A percentile compares a stretch with the other conserved stretches of the same genome.
Conservation (phyloP, 2,888 invertebrate species). For the Chloromyia formosa region DNA sequence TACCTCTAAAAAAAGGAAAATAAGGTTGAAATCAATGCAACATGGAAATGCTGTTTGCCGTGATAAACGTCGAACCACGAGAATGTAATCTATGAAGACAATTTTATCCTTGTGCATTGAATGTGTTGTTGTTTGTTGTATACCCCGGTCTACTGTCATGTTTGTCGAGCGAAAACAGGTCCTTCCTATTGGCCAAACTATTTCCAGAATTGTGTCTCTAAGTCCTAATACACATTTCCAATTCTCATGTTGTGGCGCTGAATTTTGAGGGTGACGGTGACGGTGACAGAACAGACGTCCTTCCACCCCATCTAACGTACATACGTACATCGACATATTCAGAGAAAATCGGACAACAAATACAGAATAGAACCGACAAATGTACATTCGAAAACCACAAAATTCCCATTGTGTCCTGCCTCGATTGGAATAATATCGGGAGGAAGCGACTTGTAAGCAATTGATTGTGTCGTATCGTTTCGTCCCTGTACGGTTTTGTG, state of each 20-base stretch:
- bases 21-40: slow-evolving; percentile 20
- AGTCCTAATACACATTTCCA: slow-evolving; percentile 17
- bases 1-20: no score
- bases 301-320: not conserved
- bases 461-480: slow-evolving; percentile 19
- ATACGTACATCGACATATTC: no score
- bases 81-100: slow-evolving; percentile 34
- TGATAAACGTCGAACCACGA: slow-evolving; percentile 37
- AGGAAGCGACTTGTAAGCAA: slow-evolving; percentile 29
- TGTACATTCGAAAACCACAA: slow-evolving; percentile 29
- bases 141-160: not conserved
- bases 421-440: slow-evolving; percentile 35
- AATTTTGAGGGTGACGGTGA: not conserved
- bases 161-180: slow-evolving; percentile 6
- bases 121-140: not conserved
- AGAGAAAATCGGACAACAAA: no score
- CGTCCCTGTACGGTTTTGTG: no score
- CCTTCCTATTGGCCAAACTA: not conserved
- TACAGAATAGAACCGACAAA: slow-evolving; percentile 18
- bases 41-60: slow-evolving; percentile 44
- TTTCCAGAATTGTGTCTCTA: not conserved
- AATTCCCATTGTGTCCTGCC: slow-evolving; percentile 29
- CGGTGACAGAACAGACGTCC: slow-evolving; percentile 16
- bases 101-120: slow-evolving; percentile 23
- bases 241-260: slow-evolving; percentile 12